Percentiles rank a stretch among this genome's conserved stretches.
These are phyloP conservation scores for Yasuhikotakia modesta DNA, from an alignment of 2,797 vertebrate species.

Conservation along the genomic window DNA sequence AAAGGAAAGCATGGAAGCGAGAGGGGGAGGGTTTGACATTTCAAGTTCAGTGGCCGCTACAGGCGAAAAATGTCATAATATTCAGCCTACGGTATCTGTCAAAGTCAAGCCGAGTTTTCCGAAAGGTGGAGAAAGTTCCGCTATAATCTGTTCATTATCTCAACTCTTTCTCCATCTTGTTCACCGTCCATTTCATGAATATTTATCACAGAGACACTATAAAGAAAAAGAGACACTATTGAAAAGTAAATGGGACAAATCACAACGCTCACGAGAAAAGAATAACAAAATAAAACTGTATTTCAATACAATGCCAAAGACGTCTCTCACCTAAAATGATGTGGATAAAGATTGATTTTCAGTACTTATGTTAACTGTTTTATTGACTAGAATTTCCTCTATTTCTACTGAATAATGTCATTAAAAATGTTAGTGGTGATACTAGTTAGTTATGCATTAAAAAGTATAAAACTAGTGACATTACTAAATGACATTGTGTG, in stretches of 20 bases:
- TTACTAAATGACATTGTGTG: too few relatives aligned
- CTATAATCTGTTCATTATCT: conserved; percentile 66
- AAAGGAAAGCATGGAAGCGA: conserved; percentile 48
- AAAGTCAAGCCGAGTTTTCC: conserved; percentile 65
- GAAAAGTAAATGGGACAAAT: not conserved
- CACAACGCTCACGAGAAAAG: not conserved
- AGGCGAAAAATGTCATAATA: conserved; percentile 69
- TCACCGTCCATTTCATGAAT: not conserved
- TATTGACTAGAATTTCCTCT: too few relatives aligned
- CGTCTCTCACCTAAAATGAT: too few relatives aligned
- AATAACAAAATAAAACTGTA: not conserved
- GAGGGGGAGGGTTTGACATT: conserved; percentile 73
- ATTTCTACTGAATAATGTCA: too few relatives aligned
- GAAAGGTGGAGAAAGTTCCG: conserved; percentile 55
- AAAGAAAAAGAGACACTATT: not conserved
- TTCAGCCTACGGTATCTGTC: conserved; percentile 65
- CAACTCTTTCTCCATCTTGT: not conserved
- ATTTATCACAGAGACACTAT: not conserved
- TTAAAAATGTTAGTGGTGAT: too few relatives aligned
- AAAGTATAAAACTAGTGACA: too few relatives aligned
- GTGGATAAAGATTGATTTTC: too few relatives aligned
- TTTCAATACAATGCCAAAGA: not conserved
- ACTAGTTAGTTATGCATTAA: too few relatives aligned
- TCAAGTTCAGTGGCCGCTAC: conserved; percentile 64
- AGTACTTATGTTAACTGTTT: too few relatives aligned